Evolutionary conservation across 2,113 vertebrate species (phyloP).

Genomic region (Tyto alba): DNA sequence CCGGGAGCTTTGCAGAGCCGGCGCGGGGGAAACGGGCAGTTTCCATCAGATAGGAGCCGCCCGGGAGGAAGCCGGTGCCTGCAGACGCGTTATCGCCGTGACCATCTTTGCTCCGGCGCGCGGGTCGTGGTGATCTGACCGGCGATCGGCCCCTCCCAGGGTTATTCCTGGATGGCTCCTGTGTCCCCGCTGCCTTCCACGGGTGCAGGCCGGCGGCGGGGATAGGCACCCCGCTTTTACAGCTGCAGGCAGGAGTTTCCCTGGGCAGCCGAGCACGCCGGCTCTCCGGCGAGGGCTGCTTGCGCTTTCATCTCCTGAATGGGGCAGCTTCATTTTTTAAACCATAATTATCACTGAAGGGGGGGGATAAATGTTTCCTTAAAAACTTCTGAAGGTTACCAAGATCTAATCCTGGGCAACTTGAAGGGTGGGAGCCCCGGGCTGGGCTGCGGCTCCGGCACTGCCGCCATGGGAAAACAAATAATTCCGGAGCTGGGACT

Average conservation of each 20-base stretch:
- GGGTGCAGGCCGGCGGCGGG: not conserved
- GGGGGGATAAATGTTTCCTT: not conserved
- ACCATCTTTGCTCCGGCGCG: not conserved
- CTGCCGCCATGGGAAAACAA: fast-evolving
- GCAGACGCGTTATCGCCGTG: not conserved
- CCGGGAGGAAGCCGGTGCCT: not conserved
- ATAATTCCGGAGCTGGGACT: not conserved
- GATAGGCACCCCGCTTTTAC: fast-evolving
- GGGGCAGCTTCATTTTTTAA: not conserved
- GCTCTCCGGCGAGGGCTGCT: not conserved
- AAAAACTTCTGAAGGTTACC: not conserved
- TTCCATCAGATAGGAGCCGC: conserved; percentile 18
- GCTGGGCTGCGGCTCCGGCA: not conserved
- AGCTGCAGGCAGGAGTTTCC: not conserved
- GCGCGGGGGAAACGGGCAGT: conserved; percentile 14
- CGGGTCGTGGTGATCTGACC: not conserved
- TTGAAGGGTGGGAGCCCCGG: not conserved
- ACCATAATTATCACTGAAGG: fast-evolving
- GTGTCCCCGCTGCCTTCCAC: not conserved
- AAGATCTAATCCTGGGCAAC: fast-evolving
- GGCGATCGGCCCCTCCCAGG: not conserved
- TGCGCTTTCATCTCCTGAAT: fast-evolving
- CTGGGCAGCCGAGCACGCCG: fast-evolving
- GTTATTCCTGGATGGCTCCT: conserved; percentile 1
- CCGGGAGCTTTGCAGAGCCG: not conserved